phyloP scores from a whole-genome alignment of 1,140 invertebrate species.

The Drosophila subpulchrella region DNA sequence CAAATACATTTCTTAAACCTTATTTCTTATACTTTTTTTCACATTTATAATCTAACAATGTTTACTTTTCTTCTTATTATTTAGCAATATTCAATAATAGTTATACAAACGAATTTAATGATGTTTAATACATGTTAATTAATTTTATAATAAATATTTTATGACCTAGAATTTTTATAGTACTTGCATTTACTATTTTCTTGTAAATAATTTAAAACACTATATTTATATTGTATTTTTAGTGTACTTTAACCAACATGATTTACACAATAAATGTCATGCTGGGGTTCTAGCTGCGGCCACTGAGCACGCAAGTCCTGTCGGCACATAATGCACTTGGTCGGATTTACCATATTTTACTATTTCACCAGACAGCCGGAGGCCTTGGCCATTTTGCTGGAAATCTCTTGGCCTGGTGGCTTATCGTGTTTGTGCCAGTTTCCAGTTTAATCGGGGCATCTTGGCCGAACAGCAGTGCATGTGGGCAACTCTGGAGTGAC shows the following conservation, averaged over 20 bases:
- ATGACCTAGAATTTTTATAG: too few species aligned
- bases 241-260: conserved; percentile 23
- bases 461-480: conserved; percentile 27
- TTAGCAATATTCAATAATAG: too few species aligned
- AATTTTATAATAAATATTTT: too few species aligned
- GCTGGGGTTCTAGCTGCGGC: conserved; percentile 18
- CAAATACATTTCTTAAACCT: too few species aligned
- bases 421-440: conserved; percentile 63
- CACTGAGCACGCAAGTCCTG: conserved; percentile 49
- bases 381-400: conserved; percentile 45
- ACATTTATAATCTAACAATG: too few species aligned
- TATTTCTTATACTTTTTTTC: too few species aligned
- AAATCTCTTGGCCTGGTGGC: conserved; percentile 37
- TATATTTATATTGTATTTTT: not conserved
- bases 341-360: conserved; percentile 11
- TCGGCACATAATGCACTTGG: conserved; percentile 57
- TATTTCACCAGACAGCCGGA: conserved; percentile 23
- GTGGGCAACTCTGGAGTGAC: conserved; percentile 60
- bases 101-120: too few species aligned
- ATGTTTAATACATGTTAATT: too few species aligned
- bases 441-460: conserved; percentile 38
- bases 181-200: not conserved
- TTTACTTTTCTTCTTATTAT: too few species aligned
- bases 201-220: not conserved
- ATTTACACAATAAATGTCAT: conserved; percentile 60